Evolutionary conservation across 1,140 invertebrate species (phyloP).

Genomic region (Leptoteleia sp.): DNA sequence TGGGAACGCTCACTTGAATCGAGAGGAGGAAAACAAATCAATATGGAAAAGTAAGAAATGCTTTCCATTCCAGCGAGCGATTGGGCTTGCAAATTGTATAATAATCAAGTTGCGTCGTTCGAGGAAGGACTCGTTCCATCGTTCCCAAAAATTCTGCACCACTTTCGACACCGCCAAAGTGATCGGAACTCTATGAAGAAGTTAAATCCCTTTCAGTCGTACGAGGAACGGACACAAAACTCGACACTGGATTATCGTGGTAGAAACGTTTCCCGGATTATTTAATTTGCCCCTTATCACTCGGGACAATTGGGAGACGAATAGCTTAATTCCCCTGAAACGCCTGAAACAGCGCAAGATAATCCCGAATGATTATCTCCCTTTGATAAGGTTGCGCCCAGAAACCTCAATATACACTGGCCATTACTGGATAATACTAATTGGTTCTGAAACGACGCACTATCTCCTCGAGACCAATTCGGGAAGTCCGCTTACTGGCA

Average conservation of each 20-base stretch:
- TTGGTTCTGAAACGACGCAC: background rate
- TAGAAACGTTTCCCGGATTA: slow-evolving; percentile 14
- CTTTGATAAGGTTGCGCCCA: slow-evolving; percentile 19
- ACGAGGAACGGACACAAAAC: background rate
- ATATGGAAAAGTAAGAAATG: too few relatives aligned
- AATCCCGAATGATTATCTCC: slow-evolving; percentile 27
- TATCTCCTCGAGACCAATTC: slow-evolving; percentile 4
- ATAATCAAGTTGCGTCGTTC: background rate
- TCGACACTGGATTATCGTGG: background rate
- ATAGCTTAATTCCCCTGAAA: background rate
- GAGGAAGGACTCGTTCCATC: background rate
- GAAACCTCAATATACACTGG: slow-evolving; percentile 15
- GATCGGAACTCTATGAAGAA: background rate
- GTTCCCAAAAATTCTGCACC: too few relatives aligned
- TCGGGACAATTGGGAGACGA: background rate
- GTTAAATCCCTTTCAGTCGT: too few relatives aligned
- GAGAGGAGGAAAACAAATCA: too few relatives aligned
- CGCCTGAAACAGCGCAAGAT: slow-evolving; percentile 4
- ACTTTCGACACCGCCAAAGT: too few relatives aligned
- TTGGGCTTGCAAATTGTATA: background rate
- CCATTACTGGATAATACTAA: slow-evolving; percentile 5
- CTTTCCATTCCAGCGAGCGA: background rate
- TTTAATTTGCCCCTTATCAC: slow-evolving; percentile 14
- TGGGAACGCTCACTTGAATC: slow-evolving; percentile 6
- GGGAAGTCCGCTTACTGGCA: too few relatives aligned